Evolutionary conservation across 2,113 vertebrate species (phyloP).

Genomic region (Xiphias gladius): DNA sequence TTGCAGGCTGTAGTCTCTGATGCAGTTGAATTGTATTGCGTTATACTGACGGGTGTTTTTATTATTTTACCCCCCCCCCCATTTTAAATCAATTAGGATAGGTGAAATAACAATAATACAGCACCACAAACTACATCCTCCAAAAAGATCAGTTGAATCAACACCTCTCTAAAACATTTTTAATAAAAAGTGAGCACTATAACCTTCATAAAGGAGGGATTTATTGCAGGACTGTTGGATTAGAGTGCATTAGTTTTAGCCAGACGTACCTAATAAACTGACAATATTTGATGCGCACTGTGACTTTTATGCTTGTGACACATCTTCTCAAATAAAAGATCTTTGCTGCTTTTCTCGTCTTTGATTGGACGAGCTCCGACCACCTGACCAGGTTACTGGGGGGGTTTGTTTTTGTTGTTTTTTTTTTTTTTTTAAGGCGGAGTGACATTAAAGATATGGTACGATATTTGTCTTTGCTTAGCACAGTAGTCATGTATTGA

Average conservation of each 20-base stretch:
- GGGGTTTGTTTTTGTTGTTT: too few relatives aligned
- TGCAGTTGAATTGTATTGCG: too few relatives aligned
- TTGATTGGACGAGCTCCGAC: slow-evolving; percentile 48
- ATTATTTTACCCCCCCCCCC: too few relatives aligned
- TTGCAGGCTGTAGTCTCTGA: too few relatives aligned
- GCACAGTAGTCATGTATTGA: not conserved
- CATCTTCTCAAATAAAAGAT: not conserved
- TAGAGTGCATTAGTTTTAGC: too few relatives aligned
- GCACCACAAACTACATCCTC: not conserved
- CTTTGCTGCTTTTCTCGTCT: slow-evolving; percentile 20
- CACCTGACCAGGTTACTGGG: slow-evolving; percentile 39
- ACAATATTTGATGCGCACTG: not conserved
- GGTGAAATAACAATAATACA: not conserved
- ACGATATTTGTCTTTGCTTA: slow-evolving; percentile 25
- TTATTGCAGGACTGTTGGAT: too few relatives aligned
- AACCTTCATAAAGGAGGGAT: not conserved
- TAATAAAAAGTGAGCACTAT: too few relatives aligned
- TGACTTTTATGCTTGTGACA: slow-evolving; percentile 5
- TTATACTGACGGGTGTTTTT: too few relatives aligned
- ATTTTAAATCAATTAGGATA: not conserved
- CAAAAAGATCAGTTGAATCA: not conserved
- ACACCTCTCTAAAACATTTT: not conserved
- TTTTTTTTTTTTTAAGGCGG: not conserved
- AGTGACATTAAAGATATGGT: slow-evolving; percentile 49
- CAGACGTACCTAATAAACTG: not conserved